phyloP scores from a whole-genome alignment of 2,797 vertebrate species.

The Leontopithecus rosalia region DNA sequence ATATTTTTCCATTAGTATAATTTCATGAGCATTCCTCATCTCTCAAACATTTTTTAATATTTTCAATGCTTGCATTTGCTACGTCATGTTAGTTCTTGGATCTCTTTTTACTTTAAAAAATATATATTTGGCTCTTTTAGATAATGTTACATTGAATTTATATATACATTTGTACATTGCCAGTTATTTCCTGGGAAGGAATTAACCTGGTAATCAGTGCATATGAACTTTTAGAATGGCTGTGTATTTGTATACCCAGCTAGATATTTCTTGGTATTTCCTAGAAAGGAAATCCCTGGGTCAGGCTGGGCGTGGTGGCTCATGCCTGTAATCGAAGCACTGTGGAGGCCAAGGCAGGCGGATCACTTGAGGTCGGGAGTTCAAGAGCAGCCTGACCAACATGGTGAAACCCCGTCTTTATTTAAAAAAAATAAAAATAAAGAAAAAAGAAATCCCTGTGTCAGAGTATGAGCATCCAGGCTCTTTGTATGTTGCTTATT shows the following conservation, averaged over 20 bases:
- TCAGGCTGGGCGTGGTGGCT: too few relatives aligned
- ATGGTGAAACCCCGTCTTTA: too few relatives aligned
- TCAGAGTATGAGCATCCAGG: background rate
- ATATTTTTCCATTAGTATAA: background rate
- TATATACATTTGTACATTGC: background rate
- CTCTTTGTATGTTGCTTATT: background rate
- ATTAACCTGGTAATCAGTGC: background rate
- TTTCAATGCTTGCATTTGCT: background rate
- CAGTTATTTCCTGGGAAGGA: background rate
- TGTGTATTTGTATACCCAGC: background rate
- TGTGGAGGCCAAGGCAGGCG: too few relatives aligned
- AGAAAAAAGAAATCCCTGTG: too few relatives aligned
- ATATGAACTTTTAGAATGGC: rapidly evolving
- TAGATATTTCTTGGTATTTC: background rate
- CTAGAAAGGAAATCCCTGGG: background rate
- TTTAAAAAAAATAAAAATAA: too few relatives aligned
- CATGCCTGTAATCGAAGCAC: too few relatives aligned
- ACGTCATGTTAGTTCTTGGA: background rate
- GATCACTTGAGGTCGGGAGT: too few relatives aligned
- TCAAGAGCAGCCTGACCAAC: too few relatives aligned
- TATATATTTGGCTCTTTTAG: background rate
- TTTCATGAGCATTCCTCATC: background rate
- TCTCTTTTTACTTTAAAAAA: background rate
- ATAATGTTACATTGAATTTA: background rate
- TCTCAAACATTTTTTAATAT: background rate